A percentile compares a stretch with the other conserved stretches of the same genome.
Conservation (phyloP, 92 coral and sea anemone genomes). For the Scolanthus callimorphus region DNA sequence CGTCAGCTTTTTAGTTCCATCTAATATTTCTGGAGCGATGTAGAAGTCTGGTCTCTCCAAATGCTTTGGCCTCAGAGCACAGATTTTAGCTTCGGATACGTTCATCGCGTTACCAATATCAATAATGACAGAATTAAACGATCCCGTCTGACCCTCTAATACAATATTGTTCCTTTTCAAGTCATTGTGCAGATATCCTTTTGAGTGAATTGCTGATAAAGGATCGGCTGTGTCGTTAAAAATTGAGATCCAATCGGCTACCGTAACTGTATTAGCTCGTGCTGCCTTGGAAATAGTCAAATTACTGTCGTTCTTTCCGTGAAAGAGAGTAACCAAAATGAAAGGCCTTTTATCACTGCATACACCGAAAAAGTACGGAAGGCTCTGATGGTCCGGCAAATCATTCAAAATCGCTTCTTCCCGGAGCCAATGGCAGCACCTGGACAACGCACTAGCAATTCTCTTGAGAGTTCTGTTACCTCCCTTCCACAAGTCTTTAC, state of each 20-base stretch:
- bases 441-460: too few relatives aligned
- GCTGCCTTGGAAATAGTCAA: background rate
- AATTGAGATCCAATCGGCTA: background rate
- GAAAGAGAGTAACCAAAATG: background rate
- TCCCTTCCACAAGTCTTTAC: too few relatives aligned
- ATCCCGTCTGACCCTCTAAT: background rate
- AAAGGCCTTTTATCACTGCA: background rate
- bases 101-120: background rate
- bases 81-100: background rate
- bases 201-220: background rate
- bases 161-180: background rate
- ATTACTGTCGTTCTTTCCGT: background rate
- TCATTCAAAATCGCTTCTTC: background rate
- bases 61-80: background rate
- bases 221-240: background rate
- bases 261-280: background rate
- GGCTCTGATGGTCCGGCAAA: background rate
- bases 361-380: background rate
- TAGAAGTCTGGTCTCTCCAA: background rate
- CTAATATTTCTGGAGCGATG: background rate
- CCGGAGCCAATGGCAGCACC: too few relatives aligned
- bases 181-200: background rate
- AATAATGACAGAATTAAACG: background rate
- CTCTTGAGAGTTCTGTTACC: too few relatives aligned
- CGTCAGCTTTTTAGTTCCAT: background rate